Evolutionary conservation across 2,113 vertebrate species (phyloP).

Genomic region (Chunga burmeisteri): DNA sequence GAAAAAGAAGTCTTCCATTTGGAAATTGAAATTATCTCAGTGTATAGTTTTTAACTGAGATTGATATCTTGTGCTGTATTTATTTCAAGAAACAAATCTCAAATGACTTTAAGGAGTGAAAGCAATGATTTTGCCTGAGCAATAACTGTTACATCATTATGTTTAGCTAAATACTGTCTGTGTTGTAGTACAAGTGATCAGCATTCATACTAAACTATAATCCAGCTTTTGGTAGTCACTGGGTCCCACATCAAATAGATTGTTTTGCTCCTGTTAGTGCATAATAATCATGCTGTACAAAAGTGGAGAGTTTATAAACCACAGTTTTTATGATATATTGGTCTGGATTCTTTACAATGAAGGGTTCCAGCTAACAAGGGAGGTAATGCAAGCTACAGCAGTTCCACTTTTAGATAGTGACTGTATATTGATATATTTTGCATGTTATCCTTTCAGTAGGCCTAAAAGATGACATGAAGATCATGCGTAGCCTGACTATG

Average conservation of each 20-base stretch:
- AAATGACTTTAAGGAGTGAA: constrained; percentile 68
- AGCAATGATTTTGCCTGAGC: constrained; percentile 66
- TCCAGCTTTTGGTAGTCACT: constrained; percentile 56
- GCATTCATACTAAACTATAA: constrained; percentile 57
- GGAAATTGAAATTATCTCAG: constrained; percentile 65
- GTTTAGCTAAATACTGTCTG: constrained; percentile 57
- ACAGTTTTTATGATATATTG: background rate
- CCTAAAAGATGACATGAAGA: background rate
- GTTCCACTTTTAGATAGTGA: background rate
- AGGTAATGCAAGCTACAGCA: background rate
- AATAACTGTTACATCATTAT: constrained; percentile 65
- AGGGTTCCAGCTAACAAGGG: background rate
- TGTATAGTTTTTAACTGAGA: constrained; percentile 64
- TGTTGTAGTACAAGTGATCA: constrained; percentile 59
- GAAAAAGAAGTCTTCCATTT: constrained; percentile 61
- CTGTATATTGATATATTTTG: background rate
- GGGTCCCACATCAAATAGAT: constrained; percentile 50
- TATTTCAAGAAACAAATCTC: constrained; percentile 72
- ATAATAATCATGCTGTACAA: background rate
- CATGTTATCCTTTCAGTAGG: background rate
- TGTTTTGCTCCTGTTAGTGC: constrained; percentile 17
- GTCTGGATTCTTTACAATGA: background rate
- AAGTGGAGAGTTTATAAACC: background rate
- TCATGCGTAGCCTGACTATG: background rate
- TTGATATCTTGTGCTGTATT: constrained; percentile 45